Evolutionary conservation across 2,113 vertebrate species (phyloP).

Genomic region (Barnardius zonarius): DNA sequence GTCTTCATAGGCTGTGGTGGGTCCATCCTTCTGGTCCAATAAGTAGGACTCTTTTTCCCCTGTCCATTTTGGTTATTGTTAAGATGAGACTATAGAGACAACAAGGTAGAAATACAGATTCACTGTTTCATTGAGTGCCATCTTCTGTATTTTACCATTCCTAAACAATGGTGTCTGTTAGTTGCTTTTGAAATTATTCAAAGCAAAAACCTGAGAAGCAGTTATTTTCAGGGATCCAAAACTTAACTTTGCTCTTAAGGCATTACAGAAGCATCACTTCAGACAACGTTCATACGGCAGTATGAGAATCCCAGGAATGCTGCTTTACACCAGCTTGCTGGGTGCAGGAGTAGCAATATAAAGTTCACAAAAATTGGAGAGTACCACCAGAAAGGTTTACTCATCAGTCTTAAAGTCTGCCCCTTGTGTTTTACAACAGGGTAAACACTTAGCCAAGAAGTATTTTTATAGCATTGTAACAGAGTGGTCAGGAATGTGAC

Average conservation of each 20-base stretch:
- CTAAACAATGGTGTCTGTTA: background rate
- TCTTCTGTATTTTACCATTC: background rate
- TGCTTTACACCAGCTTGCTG: background rate
- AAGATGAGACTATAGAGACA: background rate
- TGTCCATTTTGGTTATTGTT: background rate
- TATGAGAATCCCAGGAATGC: background rate
- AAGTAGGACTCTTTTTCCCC: background rate
- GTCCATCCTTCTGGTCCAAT: background rate
- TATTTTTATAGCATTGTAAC: background rate
- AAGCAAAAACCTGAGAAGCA: background rate
- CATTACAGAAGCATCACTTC: background rate
- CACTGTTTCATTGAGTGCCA: background rate
- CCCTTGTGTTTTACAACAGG: background rate
- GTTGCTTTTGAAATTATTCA: background rate
- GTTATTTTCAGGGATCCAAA: background rate
- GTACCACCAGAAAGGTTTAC: background rate
- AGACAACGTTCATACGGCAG: background rate
- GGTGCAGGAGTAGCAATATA: background rate
- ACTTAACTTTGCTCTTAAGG: background rate
- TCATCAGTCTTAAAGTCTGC: background rate
- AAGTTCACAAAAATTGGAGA: background rate
- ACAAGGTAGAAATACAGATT: background rate
- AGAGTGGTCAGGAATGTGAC: background rate
- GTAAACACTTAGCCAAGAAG: background rate
- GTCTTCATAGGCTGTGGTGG: background rate